Conservation (phyloP, 2,888 invertebrate genomes). For the Blastobasis adustella region DNA sequence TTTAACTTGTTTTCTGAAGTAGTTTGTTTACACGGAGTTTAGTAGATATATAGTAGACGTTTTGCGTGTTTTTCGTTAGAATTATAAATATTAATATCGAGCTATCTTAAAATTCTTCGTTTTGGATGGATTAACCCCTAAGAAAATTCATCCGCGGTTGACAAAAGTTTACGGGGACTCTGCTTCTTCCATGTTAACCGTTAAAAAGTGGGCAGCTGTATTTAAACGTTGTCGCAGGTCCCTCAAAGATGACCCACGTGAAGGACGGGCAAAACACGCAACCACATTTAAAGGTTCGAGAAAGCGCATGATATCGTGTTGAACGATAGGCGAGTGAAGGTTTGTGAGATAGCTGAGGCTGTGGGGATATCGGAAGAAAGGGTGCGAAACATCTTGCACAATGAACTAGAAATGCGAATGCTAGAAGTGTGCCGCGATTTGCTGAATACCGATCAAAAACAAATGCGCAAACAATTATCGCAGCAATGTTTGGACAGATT, state of each 20-base stretch:
- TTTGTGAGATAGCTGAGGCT: background rate
- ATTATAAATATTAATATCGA: background rate
- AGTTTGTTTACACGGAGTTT: conserved; percentile 15
- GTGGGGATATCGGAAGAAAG: background rate
- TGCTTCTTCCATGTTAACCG: background rate
- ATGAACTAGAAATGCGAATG: background rate
- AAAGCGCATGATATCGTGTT: background rate
- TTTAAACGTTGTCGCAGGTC: background rate
- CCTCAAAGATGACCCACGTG: background rate
- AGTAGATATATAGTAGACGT: conserved; percentile 13
- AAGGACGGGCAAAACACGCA: background rate
- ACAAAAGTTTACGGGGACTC: background rate
- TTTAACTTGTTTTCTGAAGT: conserved; percentile 18
- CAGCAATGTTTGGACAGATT: no score
- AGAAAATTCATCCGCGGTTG: background rate
- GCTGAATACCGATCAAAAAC: background rate
- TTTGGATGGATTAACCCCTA: background rate
- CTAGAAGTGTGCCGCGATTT: background rate
- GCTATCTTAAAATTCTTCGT: background rate
- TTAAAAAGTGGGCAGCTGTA: background rate
- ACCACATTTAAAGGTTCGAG: background rate
- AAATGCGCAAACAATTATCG: no score
- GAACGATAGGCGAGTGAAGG: background rate
- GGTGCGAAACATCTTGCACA: conserved; percentile 1
- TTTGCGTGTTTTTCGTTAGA: background rate